A percentile compares a stretch with the other conserved stretches of the same genome.
phyloP scores from a whole-genome alignment of 2,888 invertebrate species.

The Ormia ochracea region DNA sequence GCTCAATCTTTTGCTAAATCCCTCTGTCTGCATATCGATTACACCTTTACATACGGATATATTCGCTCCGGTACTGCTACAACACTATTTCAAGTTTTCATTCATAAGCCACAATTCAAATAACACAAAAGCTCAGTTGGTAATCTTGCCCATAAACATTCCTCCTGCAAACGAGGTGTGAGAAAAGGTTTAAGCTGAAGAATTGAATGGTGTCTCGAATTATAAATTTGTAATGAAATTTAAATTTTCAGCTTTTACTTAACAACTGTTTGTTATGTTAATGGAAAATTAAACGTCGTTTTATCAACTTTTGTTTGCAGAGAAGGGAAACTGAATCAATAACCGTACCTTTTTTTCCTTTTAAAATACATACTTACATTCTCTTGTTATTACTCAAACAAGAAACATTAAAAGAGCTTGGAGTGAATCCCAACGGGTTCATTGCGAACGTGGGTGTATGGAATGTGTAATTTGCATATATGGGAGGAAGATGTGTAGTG shows the following conservation, averaged over 20 bases:
- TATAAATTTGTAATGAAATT: background rate
- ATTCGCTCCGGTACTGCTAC: background rate
- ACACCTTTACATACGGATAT: background rate
- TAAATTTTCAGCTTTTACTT: background rate
- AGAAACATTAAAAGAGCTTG: no score
- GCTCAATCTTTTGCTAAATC: background rate
- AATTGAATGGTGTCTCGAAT: background rate
- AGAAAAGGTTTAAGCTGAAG: background rate
- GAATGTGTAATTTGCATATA: no score
- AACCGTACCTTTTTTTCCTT: no score
- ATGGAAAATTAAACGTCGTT: background rate
- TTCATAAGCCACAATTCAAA: conserved; percentile 23
- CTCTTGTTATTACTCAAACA: no score
- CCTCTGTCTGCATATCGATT: background rate
- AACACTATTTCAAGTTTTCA: background rate
- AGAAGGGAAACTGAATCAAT: background rate
- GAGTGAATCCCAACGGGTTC: no score
- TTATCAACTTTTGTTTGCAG: background rate
- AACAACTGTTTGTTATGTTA: background rate
- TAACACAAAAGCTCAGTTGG: conserved; percentile 5
- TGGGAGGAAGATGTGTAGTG: no score
- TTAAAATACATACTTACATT: no score
- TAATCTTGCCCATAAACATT: background rate
- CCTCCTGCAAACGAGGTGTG: background rate
- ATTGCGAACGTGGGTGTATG: no score